phyloP scores from a whole-genome alignment of 2,797 vertebrate genomes.

The Schizopygopsis malacanthus region DNA sequence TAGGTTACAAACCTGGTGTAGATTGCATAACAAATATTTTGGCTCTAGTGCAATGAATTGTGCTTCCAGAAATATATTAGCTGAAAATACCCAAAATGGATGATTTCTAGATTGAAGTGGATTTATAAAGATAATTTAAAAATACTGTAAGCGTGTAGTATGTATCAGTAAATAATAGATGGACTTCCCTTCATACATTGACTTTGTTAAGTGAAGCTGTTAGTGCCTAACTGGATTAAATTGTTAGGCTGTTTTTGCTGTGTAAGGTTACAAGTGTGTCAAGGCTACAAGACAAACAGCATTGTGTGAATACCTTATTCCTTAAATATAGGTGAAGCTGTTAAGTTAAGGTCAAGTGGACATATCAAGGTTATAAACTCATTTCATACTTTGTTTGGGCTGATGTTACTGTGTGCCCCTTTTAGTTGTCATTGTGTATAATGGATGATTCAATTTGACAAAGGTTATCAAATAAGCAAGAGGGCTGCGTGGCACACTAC shows the following conservation, averaged over 20 bases:
- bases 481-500: background rate
- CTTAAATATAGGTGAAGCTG: conserved; percentile 53
- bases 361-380: conserved; percentile 30
- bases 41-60: background rate
- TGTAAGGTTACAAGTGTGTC: conserved; percentile 51
- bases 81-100: background rate
- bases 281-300: conserved; percentile 39
- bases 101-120: background rate
- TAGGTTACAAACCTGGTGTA: conserved; percentile 23
- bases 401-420: background rate
- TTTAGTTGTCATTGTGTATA: conserved; percentile 6
- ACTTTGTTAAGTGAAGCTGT: background rate
- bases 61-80: background rate
- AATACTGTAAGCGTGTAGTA: background rate
- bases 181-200: background rate
- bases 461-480: conserved; percentile 12
- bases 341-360: conserved; percentile 23
- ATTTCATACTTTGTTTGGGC: conserved; percentile 1
- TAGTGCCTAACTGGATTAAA: conserved; percentile 27
- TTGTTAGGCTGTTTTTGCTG: conserved; percentile 37
- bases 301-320: conserved; percentile 49
- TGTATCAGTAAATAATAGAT: background rate
- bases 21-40: background rate
- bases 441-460: background rate
- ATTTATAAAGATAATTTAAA: background rate